phyloP scores from a whole-genome alignment of 2,113 vertebrate genomes.

The Malurus cyaneus region DNA sequence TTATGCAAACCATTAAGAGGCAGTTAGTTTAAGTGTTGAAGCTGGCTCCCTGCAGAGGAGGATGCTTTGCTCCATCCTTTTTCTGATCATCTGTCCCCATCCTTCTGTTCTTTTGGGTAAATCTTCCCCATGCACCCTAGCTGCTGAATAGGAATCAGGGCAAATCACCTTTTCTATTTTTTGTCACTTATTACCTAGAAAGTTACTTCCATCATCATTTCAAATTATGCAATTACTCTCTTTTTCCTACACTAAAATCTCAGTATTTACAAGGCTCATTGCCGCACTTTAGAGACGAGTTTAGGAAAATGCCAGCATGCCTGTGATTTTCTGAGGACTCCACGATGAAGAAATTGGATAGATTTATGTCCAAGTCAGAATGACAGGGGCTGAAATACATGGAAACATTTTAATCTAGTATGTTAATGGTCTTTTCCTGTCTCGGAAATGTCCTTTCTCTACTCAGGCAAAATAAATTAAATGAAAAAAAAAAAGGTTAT shows the following conservation, averaged over 20 bases:
- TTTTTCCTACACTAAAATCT: not conserved
- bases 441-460: not conserved
- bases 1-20: not conserved
- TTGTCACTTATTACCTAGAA: not conserved
- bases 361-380: constrained; percentile 9
- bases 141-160: not conserved
- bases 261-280: not conserved
- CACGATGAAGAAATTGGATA: not conserved
- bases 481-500: not conserved
- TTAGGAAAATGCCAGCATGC: not conserved
- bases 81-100: not conserved
- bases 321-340: not conserved
- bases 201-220: not conserved
- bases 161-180: not conserved
- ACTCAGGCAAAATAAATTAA: not conserved
- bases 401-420: constrained; percentile 30
- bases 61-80: not conserved
- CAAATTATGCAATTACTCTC: not conserved
- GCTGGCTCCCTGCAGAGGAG: not conserved
- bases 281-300: not conserved
- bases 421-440: constrained; percentile 8
- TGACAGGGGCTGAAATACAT: not conserved
- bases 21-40: not conserved
- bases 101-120: not conserved
- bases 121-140: not conserved